Percentiles rank a stretch among this genome's conserved stretches.
These are phyloP conservation scores for Trissoscelio sp. DNA, from an alignment of 2,888 invertebrate genomes.

Conservation along the genomic window DNA sequence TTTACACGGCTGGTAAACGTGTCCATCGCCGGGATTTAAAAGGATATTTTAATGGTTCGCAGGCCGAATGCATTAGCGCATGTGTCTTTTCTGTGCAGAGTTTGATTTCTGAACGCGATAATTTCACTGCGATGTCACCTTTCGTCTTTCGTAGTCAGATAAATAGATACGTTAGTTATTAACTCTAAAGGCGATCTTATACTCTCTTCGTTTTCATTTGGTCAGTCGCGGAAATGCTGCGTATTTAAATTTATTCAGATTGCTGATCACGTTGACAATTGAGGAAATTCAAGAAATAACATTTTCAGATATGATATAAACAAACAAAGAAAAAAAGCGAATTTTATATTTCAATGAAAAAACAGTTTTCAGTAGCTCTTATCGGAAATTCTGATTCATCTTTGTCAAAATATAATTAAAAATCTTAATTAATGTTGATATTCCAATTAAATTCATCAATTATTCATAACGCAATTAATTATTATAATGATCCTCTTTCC, in stretches of 20 bases:
- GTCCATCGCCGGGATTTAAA: constrained; percentile 33
- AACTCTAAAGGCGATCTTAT: constrained; percentile 17
- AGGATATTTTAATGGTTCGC: constrained; percentile 41
- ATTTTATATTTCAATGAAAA: no score
- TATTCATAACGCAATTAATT: constrained; percentile 23
- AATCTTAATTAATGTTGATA: constrained; percentile 22
- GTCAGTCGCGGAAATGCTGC: constrained; percentile 9
- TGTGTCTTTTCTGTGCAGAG: constrained; percentile 9
- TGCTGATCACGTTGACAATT: neutral
- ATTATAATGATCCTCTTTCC: neutral
- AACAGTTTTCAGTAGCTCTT: neutral
- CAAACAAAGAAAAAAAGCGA: no score
- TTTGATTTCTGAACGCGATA: constrained; percentile 23
- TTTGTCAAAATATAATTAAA: constrained; percentile 5
- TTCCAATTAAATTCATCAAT: constrained; percentile 27
- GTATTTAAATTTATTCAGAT: constrained; percentile 3
- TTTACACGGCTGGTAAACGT: constrained; percentile 14
- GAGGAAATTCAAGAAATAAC: no score
- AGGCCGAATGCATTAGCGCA: constrained; percentile 14
- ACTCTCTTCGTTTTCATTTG: constrained; percentile 12
- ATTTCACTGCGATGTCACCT: constrained; percentile 49
- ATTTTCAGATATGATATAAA: no score
- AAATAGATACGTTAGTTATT: constrained; percentile 44
- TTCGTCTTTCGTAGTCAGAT: constrained; percentile 4
- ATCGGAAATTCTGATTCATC: neutral